Conservation (phyloP, 2,113 vertebrate genomes). For the Acinonyx jubatus region DNA sequence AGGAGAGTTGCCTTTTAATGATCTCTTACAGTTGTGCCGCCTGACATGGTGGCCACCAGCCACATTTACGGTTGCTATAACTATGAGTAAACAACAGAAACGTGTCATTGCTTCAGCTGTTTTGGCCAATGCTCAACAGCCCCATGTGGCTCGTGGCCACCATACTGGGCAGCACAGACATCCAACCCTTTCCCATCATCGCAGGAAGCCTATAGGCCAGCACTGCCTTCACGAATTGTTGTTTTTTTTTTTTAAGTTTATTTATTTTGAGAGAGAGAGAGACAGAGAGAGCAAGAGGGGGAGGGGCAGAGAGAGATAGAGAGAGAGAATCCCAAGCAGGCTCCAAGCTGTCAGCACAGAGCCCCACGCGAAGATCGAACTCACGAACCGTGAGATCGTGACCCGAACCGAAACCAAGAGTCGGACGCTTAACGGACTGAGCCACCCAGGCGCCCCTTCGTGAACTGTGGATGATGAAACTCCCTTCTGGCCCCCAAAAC, state of each 20-base stretch:
- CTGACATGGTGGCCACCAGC: too few species aligned
- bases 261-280: too few species aligned
- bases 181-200: rapidly evolving
- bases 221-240: rapidly evolving
- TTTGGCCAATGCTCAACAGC: rapidly evolving
- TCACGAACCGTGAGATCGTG: too few species aligned
- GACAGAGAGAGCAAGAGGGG: too few species aligned
- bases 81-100: background rate
- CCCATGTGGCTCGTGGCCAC: rapidly evolving
- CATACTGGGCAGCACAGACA: rapidly evolving
- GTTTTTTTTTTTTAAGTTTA: background rate
- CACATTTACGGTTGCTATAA: too few species aligned
- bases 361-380: too few species aligned
- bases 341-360: too few species aligned
- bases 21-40: background rate
- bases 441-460: too few species aligned
- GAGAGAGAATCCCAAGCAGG: too few species aligned
- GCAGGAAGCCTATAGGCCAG: rapidly evolving
- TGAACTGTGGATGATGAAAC: background rate
- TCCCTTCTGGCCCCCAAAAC: background rate
- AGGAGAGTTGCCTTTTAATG: slow-evolving; percentile 2
- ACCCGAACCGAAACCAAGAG: too few species aligned
- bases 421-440: too few species aligned
- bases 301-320: too few species aligned
- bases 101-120: background rate